These are phyloP conservation scores for Blastobasis lacticolella DNA, from an alignment of 2,888 invertebrate species.

Conservation along the genomic window DNA sequence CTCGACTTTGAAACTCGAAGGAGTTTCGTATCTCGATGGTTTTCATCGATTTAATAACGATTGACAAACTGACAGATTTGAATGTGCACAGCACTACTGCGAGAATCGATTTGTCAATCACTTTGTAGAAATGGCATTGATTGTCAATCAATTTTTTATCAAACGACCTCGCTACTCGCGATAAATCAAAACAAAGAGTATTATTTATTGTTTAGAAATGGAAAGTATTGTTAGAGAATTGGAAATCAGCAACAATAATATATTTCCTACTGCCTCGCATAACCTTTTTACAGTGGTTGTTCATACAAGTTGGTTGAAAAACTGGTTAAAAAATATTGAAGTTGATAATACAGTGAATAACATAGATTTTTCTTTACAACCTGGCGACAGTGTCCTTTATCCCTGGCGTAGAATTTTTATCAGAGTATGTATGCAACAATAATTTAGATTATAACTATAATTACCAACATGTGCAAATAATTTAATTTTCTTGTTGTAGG, in stretches of 20 bases:
- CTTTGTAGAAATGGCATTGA: conserved; percentile 16
- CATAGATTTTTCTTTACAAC: conserved; percentile 55
- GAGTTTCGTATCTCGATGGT: no score
- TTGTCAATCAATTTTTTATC: background rate
- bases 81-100: background rate
- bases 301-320: conserved; percentile 80
- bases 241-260: conserved; percentile 80
- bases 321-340: conserved; percentile 68
- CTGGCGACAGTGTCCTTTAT: conserved; percentile 70
- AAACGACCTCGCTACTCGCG: background rate
- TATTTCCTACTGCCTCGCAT: conserved; percentile 69
- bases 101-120: conserved; percentile 11
- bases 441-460: background rate
- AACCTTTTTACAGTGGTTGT: conserved; percentile 78
- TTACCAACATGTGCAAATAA: background rate
- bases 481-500: conserved; percentile 45
- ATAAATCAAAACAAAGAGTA: conserved; percentile 55
- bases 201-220: conserved; percentile 57
- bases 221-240: conserved; percentile 81
- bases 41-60: no score
- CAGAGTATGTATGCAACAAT: conserved; percentile 37
- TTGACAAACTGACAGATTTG: no score
- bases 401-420: conserved; percentile 76
- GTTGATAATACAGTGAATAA: conserved; percentile 54
- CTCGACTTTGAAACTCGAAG: no score